These are phyloP conservation scores for Zoanthus sociatus DNA, from an alignment of 92 coral and sea anemone genomes.

Conservation along the genomic window DNA sequence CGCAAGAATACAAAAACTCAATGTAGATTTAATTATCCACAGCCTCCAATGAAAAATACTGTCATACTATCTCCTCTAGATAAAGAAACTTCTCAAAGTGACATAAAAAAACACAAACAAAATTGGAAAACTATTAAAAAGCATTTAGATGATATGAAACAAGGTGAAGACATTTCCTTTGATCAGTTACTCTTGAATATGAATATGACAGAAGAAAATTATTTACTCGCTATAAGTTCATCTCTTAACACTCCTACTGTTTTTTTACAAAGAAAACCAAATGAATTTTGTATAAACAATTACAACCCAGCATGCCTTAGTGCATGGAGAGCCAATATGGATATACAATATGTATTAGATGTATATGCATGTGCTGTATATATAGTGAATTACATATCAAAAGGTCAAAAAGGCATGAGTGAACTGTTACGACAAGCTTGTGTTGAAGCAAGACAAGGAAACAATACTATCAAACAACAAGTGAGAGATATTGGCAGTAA, in stretches of 20 bases:
- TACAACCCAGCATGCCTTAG: conserved; percentile 22
- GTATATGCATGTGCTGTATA: neutral
- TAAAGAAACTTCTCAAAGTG: conserved; percentile 12
- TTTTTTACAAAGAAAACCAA: conserved; percentile 7
- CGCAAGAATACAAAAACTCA: neutral
- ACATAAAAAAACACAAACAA: conserved; percentile 18
- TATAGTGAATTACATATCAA: neutral
- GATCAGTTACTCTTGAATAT: conserved; percentile 19
- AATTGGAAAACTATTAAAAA: conserved; percentile 40
- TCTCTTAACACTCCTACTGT: conserved; percentile 20
- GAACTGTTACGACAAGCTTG: conserved; percentile 45
- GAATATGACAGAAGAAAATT: conserved; percentile 12
- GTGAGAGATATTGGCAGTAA: neutral
- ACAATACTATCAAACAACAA: neutral
- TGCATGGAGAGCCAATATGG: conserved; percentile 14
- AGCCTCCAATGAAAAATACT: conserved; percentile 8
- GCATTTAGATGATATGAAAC: conserved; percentile 40
- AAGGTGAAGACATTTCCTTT: conserved; percentile 21
- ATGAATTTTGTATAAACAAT: conserved; percentile 6
- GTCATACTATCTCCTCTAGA: conserved; percentile 20
- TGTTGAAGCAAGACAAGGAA: conserved; percentile 53
- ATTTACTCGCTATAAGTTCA: conserved; percentile 10
- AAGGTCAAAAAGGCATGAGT: conserved; percentile 53
- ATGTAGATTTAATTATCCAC: neutral
- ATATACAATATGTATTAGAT: conserved; percentile 16